Percentiles rank a stretch among this genome's conserved stretches.
Evolutionary conservation across 2,797 vertebrate genomes (phyloP).

Genomic region (Glyptemys insculpta): DNA sequence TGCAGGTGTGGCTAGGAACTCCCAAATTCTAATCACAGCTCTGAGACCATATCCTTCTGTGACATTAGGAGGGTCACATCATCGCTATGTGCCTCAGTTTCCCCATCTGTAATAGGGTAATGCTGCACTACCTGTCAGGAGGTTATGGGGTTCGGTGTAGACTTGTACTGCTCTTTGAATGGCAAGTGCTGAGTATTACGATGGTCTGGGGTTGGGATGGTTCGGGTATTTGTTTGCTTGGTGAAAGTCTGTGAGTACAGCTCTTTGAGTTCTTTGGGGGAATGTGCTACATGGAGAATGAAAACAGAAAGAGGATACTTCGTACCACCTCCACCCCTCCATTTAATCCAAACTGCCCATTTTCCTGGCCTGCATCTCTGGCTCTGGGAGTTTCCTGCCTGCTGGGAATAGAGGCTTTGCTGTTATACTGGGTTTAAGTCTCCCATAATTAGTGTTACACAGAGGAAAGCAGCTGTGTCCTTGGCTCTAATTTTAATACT

Average conservation of each 20-base stretch:
- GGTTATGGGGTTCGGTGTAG: neutral
- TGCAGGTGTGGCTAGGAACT: neutral
- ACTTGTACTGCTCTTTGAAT: neutral
- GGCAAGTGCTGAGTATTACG: neutral
- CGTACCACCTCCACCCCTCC: neutral
- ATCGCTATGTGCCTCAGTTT: neutral
- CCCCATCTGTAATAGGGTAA: slow-evolving; percentile 29
- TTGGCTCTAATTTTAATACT: slow-evolving; percentile 69
- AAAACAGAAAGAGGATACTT: neutral
- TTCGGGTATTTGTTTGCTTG: neutral
- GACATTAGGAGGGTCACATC: neutral
- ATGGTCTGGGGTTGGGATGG: neutral
- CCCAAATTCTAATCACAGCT: neutral
- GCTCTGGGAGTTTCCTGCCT: slow-evolving; percentile 50
- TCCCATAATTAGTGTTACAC: slow-evolving; percentile 63
- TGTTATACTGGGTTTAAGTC: slow-evolving; percentile 61
- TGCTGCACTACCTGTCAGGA: neutral
- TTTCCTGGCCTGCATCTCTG: slow-evolving; percentile 61
- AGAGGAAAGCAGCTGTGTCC: slow-evolving; percentile 69
- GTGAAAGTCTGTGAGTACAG: neutral
- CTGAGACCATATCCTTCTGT: neutral
- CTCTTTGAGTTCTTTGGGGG: neutral
- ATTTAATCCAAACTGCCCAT: slow-evolving; percentile 54
- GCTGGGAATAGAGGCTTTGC: slow-evolving; percentile 63
- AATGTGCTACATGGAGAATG: neutral